phyloP scores from a whole-genome alignment of 2,888 invertebrate genomes.

The Lepidonotus clava region DNA sequence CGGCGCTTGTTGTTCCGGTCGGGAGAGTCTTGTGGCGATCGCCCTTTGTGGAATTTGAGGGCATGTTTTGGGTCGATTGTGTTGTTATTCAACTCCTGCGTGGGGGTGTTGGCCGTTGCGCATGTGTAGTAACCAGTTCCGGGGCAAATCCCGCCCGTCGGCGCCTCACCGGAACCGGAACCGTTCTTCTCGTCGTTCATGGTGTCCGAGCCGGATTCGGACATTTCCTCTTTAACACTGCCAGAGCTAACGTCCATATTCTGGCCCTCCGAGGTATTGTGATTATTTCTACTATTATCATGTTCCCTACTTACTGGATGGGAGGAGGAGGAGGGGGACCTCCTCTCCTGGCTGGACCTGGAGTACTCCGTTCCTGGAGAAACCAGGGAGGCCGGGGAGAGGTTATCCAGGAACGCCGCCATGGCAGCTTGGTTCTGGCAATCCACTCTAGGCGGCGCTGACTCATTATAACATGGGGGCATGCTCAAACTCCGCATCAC shows the following conservation, averaged over 20 bases:
- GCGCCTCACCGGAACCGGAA: background rate
- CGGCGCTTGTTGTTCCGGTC: slow-evolving; percentile 10
- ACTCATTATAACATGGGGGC: background rate
- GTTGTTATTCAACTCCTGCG: slow-evolving; percentile 39
- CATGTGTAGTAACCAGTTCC: slow-evolving; percentile 61
- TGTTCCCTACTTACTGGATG: background rate
- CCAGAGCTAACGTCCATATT: background rate
- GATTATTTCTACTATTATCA: background rate
- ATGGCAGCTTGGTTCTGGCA: slow-evolving; percentile 28
- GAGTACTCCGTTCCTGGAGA: slow-evolving; percentile 54
- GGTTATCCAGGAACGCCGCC: slow-evolving; percentile 55
- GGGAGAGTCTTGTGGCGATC: background rate
- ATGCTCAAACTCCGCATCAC: slow-evolving; percentile 27
- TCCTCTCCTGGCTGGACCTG: slow-evolving; percentile 29
- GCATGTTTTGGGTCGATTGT: slow-evolving; percentile 2
- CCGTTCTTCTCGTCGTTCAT: background rate
- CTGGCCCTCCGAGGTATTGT: background rate
- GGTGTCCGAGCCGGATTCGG: slow-evolving; percentile 27
- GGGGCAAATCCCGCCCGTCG: slow-evolving; percentile 42
- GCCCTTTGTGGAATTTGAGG: background rate
- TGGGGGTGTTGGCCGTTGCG: too few species aligned
- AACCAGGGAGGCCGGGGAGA: slow-evolving; percentile 58
- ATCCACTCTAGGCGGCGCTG: slow-evolving; percentile 44
- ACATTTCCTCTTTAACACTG: slow-evolving; percentile 23
- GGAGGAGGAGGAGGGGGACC: background rate